Evolutionary conservation across 2,797 vertebrate genomes (phyloP).

Genomic region (Sphenopsis melanotis): DNA sequence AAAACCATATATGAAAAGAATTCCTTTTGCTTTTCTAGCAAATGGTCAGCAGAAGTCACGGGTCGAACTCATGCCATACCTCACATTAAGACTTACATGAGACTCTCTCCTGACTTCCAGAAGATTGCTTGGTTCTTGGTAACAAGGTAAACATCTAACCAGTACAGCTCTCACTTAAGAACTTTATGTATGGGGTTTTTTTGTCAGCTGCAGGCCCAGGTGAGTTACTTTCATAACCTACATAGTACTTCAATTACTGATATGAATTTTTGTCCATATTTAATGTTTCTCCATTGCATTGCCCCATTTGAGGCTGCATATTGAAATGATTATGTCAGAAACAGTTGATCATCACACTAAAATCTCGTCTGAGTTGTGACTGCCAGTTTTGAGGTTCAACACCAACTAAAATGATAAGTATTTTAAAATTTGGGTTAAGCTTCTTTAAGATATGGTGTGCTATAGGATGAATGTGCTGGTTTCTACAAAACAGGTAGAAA

Average conservation of each 20-base stretch:
- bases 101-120: constrained; percentile 86
- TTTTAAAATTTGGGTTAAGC: not conserved
- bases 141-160: constrained; percentile 82
- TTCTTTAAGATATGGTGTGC: not conserved
- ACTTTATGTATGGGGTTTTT: not conserved
- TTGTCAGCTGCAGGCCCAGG: not conserved
- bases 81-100: constrained; percentile 97
- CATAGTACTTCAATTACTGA: not conserved
- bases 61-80: constrained; percentile 93
- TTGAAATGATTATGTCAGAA: not conserved
- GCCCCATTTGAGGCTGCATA: not conserved
- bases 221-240: not conserved
- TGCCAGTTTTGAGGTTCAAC: not conserved
- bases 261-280: not conserved
- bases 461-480: not conserved
- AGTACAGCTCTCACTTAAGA: not conserved
- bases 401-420: not conserved
- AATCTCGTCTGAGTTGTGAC: not conserved
- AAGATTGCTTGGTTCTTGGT: constrained; percentile 93
- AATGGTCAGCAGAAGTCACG: constrained; percentile 87
- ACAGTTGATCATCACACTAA: not conserved
- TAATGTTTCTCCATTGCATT: not conserved
- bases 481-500: not conserved
- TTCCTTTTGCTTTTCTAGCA: constrained; percentile 64
- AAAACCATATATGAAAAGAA: not conserved